These are phyloP conservation scores for Zaprionus capensis DNA, from an alignment of 1,140 invertebrate genomes.

Conservation along the genomic window DNA sequence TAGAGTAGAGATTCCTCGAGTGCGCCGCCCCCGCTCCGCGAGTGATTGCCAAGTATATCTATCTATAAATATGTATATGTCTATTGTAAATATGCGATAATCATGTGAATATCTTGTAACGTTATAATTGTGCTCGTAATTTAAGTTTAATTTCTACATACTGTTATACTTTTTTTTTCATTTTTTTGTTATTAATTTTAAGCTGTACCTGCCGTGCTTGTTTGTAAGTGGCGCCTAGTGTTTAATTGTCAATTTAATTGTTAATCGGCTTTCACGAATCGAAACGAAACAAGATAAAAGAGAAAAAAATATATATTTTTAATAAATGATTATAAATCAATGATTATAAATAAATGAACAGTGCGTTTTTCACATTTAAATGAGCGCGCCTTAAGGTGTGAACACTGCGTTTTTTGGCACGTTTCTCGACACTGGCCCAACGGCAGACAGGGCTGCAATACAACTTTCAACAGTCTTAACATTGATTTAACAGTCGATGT, in stretches of 20 bases:
- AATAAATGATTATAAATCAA: slow-evolving; percentile 64
- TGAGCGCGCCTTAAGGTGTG: slow-evolving; percentile 9
- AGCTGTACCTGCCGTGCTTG: slow-evolving; percentile 53
- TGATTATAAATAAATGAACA: slow-evolving; percentile 46
- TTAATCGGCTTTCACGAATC: slow-evolving; percentile 32
- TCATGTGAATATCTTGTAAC: slow-evolving; percentile 51
- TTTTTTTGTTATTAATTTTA: slow-evolving; percentile 62
- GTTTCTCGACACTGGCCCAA: slow-evolving; percentile 11
- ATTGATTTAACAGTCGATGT: slow-evolving; percentile 24
- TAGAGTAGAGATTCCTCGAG: slow-evolving; percentile 15
- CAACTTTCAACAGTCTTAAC: slow-evolving; percentile 20
- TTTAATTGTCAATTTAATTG: slow-evolving; percentile 34
- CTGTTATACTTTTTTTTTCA: slow-evolving; percentile 43
- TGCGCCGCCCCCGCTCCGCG: neutral
- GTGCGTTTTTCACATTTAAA: slow-evolving; percentile 23
- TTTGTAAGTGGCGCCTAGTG: slow-evolving; percentile 41
- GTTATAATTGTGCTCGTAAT: slow-evolving; percentile 41
- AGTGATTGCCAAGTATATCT: slow-evolving; percentile 45
- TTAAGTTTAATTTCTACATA: slow-evolving; percentile 50
- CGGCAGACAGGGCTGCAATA: slow-evolving; percentile 13
- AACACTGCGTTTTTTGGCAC: neutral
- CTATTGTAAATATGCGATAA: slow-evolving; percentile 47
- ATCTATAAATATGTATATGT: slow-evolving; percentile 49
- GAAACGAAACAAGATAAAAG: slow-evolving; percentile 20
- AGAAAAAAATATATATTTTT: slow-evolving; percentile 49